phyloP scores from a whole-genome alignment of 2,113 vertebrate species.

The Ardeotis arabs region DNA sequence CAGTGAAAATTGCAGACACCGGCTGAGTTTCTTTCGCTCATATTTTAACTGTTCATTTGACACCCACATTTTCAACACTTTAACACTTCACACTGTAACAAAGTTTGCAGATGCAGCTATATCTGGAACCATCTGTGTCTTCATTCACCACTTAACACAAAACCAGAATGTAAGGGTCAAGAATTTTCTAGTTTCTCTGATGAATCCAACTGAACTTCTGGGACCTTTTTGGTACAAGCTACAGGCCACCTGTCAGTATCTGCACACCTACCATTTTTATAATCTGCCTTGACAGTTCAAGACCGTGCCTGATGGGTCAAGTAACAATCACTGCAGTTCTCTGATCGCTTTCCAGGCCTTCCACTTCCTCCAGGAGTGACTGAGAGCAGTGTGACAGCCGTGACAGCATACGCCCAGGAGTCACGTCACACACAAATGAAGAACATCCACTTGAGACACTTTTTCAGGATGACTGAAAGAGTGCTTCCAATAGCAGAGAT shows the following conservation, averaged over 20 bases:
- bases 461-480: neutral
- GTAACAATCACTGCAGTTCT: neutral
- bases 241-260: neutral
- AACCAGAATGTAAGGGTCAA: neutral
- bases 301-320: neutral
- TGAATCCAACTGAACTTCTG: neutral
- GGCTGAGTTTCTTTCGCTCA: neutral
- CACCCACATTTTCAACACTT: slow-evolving; percentile 51
- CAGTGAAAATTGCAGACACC: neutral
- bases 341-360: neutral
- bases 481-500: neutral
- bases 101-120: slow-evolving; percentile 3
- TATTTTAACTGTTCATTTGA: slow-evolving; percentile 9
- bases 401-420: neutral
- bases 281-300: neutral
- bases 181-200: neutral
- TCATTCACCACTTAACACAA: neutral
- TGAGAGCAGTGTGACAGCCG: neutral
- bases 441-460: neutral
- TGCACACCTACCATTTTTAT: neutral
- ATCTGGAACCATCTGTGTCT: neutral
- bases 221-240: neutral
- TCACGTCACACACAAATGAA: neutral
- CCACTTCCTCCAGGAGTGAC: neutral
- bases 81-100: neutral